Evolutionary conservation across 1,140 invertebrate genomes (phyloP), one percentile per base, ranked within the genome.

Genomic region (Maconellicoccus hirsutus): DNA sequence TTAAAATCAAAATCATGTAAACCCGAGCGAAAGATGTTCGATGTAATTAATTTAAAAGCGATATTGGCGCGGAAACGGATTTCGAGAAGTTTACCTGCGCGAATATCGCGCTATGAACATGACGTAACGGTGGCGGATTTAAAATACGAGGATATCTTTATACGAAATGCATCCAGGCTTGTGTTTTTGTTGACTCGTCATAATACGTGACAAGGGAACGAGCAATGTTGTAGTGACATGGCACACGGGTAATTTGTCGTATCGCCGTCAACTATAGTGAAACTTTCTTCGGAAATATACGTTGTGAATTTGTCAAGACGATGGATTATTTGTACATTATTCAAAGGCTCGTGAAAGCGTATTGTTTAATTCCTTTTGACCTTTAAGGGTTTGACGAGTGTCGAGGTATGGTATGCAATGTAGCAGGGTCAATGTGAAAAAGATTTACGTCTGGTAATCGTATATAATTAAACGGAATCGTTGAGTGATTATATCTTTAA

Each of bases 311-410:
- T 52, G 42, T 52, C 42, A 33, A 52, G 42, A 52, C 10, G 42
- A 16, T 19, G 42, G 42, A 52, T 52, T 52, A 52, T 52, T 52
- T 52, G 42, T 52, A 52, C 42, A 52, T 52, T 52, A 52, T 52
- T 52, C 42, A 52, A 52, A 19, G 42, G 10, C 42, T 52, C n/a
- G 4, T 52, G 6, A 52, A 52, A 52, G 42, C 42, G n/a, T 52
- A 52, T 52, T 52, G 12, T 52, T 52, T 52, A 52, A 52, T 52
- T 19, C 42, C 42, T 52, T 52, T 52, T 52, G 6, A 16, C 6
- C 42, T 16, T 52, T 33, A 33, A 33, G 12, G 29, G 29, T 33
- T 33, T 33, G 29, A 33, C 12, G 12, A 33, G 29, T n/a, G n/a
- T n/a, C n/a, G n/a, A n/a, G n/a, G n/a, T n/a, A n/a, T n/a, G n/a